Evolutionary conservation across 1,140 invertebrate genomes (phyloP).

Genomic region (Papilio aristodemus): DNA sequence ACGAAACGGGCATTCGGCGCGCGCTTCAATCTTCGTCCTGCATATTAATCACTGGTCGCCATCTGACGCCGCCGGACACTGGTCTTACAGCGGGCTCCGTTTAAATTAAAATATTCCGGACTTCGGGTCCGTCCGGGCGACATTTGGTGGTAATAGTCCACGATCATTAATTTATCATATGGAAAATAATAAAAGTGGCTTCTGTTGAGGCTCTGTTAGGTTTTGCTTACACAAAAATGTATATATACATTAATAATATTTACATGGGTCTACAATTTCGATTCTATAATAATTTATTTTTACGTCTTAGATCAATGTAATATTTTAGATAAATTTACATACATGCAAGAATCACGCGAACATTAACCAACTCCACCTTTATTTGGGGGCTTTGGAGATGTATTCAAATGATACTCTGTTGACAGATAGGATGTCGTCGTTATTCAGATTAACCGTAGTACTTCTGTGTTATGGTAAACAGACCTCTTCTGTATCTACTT

Average conservation of each 20-base stretch:
- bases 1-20: slow-evolving; percentile 27
- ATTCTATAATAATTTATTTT: too few species aligned
- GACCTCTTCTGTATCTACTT: too few species aligned
- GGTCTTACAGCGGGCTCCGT: slow-evolving; percentile 50
- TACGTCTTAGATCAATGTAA: not conserved
- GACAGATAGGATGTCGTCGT: too few species aligned
- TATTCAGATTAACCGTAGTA: too few species aligned
- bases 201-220: not conserved
- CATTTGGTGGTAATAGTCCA: slow-evolving; percentile 61
- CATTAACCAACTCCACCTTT: too few species aligned
- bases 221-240: not conserved
- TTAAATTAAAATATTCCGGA: slow-evolving; percentile 72
- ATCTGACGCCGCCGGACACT: slow-evolving; percentile 54
- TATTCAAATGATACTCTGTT: too few species aligned
- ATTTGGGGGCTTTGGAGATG: not conserved
- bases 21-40: slow-evolving; percentile 57
- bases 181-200: slow-evolving; percentile 18
- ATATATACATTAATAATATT: not conserved
- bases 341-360: too few species aligned
- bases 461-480: too few species aligned
- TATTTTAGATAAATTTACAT: too few species aligned
- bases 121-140: slow-evolving; percentile 42
- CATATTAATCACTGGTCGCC: slow-evolving; percentile 74
- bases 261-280: not conserved
- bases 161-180: slow-evolving; percentile 43